Base-by-base conservation (phyloP, 2,888 invertebrate species). In the Pseudococcus longispinus region DNA sequence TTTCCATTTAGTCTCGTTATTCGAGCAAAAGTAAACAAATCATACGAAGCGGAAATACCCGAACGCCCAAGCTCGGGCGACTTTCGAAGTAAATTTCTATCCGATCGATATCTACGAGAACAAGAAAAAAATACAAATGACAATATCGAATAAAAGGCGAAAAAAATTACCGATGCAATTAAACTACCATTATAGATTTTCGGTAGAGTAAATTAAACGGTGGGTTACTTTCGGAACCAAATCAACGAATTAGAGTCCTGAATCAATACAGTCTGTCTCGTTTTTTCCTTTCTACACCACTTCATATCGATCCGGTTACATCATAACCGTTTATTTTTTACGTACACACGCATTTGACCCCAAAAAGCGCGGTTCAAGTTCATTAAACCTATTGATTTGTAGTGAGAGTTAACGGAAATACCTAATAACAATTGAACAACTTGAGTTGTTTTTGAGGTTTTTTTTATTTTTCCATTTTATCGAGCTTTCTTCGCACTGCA, bases 381-480 rank as follows among this genome's bases (percentile, higher is more conserved):
- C 85, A 85, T 85, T 65, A 85, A 85, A 85, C 85, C 70, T 85
- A 85, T 85, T 85, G 85, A 85, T 85, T 85, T 70, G 85, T 55
- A 84, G 84, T 37, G 74, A 74, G 74, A 74, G 74, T 74, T 74
- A 74, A 74, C 74, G 74, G 74, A 74, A 74, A 74, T 32, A 74
- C 74, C 74, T 74, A 74, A 74, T 74, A 74, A 32, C 32, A 74
- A 74, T 74, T 74, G 74, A 32, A 74, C 20, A 74, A 74, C 37
- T 74, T 37, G 74, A 29, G 37, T 74, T 74, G 74, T 32, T 74
- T 74, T 74, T 65, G 65, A 65, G 65, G 65, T 65, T 65, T 65
- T 65, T 65, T 26, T 65, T 65, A 65, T 65, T 65, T 65, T 26
- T 15, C n/a, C 65, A 65, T 65, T 65, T 26, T 65, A 65, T 65